A percentile compares a stretch with the other conserved stretches of the same genome.
Evolutionary conservation across 2,888 invertebrate species (phyloP).

Genomic region (Eupeodes latifasciatus): DNA sequence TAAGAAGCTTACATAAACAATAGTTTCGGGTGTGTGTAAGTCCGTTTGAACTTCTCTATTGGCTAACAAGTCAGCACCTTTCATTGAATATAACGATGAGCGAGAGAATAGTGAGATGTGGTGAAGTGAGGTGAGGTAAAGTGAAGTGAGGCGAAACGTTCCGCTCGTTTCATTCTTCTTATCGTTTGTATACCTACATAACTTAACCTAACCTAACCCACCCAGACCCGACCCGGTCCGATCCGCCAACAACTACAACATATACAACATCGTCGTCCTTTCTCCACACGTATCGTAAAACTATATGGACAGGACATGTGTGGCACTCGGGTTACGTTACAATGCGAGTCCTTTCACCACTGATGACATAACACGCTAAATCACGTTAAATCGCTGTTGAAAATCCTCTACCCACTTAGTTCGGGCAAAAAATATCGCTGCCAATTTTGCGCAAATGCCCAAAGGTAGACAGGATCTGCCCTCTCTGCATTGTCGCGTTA

Average conservation of each 20-base stretch:
- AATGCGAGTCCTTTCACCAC: slow-evolving; percentile 70
- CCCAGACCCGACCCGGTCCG: too few relatives aligned
- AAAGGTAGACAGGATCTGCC: slow-evolving; percentile 56
- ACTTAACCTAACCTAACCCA: too few relatives aligned
- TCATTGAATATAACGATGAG: slow-evolving; percentile 69
- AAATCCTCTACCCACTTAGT: slow-evolving; percentile 37
- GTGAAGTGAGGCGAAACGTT: slow-evolving; percentile 15
- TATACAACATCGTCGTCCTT: slow-evolving; percentile 29
- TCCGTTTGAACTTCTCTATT: slow-evolving; percentile 63
- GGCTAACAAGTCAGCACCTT: slow-evolving; percentile 76
- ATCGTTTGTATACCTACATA: slow-evolving; percentile 20
- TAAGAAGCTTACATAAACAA: slow-evolving; percentile 76
- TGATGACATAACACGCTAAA: slow-evolving; percentile 72
- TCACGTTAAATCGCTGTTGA: slow-evolving; percentile 73
- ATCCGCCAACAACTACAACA: too few relatives aligned
- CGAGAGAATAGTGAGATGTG: slow-evolving; percentile 34
- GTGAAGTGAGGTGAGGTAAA: neutral
- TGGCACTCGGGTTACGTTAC: slow-evolving; percentile 33
- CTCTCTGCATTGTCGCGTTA: neutral
- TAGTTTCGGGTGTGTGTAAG: slow-evolving; percentile 74
- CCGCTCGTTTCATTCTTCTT: slow-evolving; percentile 36
- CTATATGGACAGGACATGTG: slow-evolving; percentile 43
- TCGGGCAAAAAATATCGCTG: slow-evolving; percentile 62
- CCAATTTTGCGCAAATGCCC: slow-evolving; percentile 72
- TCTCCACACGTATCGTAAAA: slow-evolving; percentile 4